Base-by-base conservation (phyloP, 2,113 vertebrate species). In the Lepus europaeus region DNA sequence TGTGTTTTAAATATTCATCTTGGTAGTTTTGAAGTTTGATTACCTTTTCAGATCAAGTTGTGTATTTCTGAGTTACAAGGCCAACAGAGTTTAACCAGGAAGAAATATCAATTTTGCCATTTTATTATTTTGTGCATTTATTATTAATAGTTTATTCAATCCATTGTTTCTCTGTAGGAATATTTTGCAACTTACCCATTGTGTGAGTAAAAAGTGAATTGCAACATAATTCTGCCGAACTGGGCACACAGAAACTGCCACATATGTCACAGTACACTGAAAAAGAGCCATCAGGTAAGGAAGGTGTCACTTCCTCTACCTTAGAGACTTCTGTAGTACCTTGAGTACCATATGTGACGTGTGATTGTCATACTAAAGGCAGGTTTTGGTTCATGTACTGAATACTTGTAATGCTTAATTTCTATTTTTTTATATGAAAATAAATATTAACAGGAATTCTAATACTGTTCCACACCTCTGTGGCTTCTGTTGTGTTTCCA, bases 221-320 rank as follows among this genome's bases (percentile, higher is more conserved):
- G 25, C 78, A 77, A 49, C 36, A 49, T 72, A 95, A 80, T 94
- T 95, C 59, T 79, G 68, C 66, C 93, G 88, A 92, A 72, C 77
- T 89, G 79, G 73, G 76, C 27, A 49, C 51, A 81, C 9, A 6
- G 61, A 91, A 92, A 16, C 79, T 87, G 23, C 79, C 82, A 80
- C 39, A 74, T 61, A 97, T 97, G 97, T 97, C 97, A 91, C 97
- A 97, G 59, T 94, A 45, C 66, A 39, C 64, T 89, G 97, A 97
- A 63, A 97, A 97, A 77, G 97, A 97, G 33, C 88, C 93, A 16
- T 87, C 95, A 95, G 97, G 97, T 97, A 93, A 94, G 91, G 78
- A 78, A 20, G 17, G 6, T 81, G 22, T 61, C 6, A 68, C 2
- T 89, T 77, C 51, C 66, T 89, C 23, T 72, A 31, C 22, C 39